Evolutionary conservation across 2,888 invertebrate species (phyloP).

Genomic region (Metallyticus violacea): DNA sequence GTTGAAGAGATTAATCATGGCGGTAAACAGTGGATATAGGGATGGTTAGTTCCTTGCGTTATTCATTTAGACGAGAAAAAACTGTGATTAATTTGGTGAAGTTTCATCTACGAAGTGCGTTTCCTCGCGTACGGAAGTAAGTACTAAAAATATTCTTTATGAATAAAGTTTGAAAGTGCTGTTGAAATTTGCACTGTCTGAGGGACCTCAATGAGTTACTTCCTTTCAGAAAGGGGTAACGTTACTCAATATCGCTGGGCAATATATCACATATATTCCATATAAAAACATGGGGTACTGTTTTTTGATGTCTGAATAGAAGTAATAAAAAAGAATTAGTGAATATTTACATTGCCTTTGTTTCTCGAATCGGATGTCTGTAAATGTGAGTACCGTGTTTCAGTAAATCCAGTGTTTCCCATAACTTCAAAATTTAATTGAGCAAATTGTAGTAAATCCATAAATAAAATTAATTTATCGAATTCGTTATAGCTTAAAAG

Average conservation of each 20-base stretch:
- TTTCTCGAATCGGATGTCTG: background rate
- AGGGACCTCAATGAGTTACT: background rate
- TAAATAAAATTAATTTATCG: too few relatives aligned
- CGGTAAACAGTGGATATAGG: background rate
- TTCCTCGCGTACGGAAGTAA: background rate
- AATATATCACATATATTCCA: background rate
- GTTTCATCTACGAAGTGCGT: background rate
- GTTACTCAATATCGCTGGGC: background rate
- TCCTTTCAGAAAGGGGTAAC: background rate
- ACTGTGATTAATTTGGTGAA: background rate
- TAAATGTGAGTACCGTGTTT: background rate
- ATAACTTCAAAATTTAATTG: background rate
- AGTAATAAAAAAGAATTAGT: background rate
- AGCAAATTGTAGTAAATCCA: background rate
- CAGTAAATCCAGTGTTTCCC: background rate
- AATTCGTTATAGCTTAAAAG: background rate
- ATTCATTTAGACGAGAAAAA: background rate
- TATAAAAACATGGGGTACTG: background rate
- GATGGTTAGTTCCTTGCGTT: background rate
- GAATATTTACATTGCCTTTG: background rate
- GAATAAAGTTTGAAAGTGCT: background rate
- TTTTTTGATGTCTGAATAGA: background rate
- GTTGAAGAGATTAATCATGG: background rate
- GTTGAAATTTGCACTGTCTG: background rate
- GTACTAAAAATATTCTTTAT: background rate